Evolutionary conservation across 1,140 invertebrate species (phyloP).

Genomic region (Armadillidium nasatum): DNA sequence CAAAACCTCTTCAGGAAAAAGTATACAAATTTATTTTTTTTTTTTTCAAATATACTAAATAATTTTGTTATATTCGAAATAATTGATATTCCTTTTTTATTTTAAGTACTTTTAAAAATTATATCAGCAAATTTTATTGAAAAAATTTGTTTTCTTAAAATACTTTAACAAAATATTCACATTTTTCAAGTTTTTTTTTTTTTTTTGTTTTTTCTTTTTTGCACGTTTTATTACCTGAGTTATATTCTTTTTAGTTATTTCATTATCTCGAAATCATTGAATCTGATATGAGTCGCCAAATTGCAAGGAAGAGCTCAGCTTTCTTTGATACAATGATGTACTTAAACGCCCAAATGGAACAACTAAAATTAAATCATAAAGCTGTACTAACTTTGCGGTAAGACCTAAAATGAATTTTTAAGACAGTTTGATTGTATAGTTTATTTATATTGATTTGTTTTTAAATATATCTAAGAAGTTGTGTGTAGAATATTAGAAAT

Average conservation of each 20-base stretch:
- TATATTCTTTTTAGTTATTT: constrained; percentile 60
- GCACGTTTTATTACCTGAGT: constrained; percentile 44
- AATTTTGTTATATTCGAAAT: too few species aligned
- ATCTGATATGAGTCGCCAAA: constrained; percentile 90
- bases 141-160: too few species aligned
- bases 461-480: not conserved
- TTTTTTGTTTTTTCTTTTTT: too few species aligned
- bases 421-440: not conserved
- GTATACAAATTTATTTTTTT: constrained; percentile 47
- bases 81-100: too few species aligned
- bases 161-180: too few species aligned
- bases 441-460: constrained; percentile 29
- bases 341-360: constrained; percentile 85
- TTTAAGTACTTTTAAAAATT: too few species aligned
- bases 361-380: constrained; percentile 74
- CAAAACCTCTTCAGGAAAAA: constrained; percentile 62
- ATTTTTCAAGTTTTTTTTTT: too few species aligned
- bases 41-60: constrained; percentile 2
- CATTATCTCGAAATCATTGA: constrained; percentile 94
- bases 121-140: too few species aligned
- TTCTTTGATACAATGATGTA: constrained; percentile 97
- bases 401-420: too few species aligned
- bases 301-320: constrained; percentile 89
- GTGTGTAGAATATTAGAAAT: too few species aligned
- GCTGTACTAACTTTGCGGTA: constrained; percentile 70